Evolutionary conservation across 2,113 vertebrate genomes (phyloP), one percentile per base, ranked within the genome.

Genomic region (Ailurus styani): DNA sequence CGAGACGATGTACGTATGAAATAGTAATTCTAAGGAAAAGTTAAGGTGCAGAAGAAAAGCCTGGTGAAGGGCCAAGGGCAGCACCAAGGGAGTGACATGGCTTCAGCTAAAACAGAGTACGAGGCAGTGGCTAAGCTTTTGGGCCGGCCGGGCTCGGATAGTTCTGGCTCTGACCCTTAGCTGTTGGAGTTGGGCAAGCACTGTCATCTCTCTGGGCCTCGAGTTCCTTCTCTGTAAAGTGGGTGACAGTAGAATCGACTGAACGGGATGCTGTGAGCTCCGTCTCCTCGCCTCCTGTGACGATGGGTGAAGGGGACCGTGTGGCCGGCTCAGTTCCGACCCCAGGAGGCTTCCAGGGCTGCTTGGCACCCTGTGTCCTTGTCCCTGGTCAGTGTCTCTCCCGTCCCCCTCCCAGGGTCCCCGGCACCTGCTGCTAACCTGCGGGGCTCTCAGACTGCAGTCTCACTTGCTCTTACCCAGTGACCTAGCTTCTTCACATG

Each of bases 241-340:
- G 23, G 6, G 34, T 79, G 14, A 42, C n/a, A 27, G 40, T 31
- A 84, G 79, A 92, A 42, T 54, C 62, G n/a, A 29, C 45, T 72
- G 73, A 34, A 11, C 1, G 25, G 52, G 66, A n/a, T 20, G 3
- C 45, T 34, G 42, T 68, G 45, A 52, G 68, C 11, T 2, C 29
- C 2, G 0, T 31, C 40, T 79, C 34, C 20, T 37, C 57, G 45
- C 29, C 4, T 83, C 27, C 34, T 18, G 0, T 1, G 29, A 31
- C 3, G 55, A 66, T 82, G 47, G 52, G 50, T 23, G 50, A 54
- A 7, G 45, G n/a, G n/a, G 73, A 81, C 72, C 3, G 0, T 42
- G 50, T 23, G 34, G 27, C 31, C 47, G 55, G 72, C 64, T 79
- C 25, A 3, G 2, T 52, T 62, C n/a, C 18, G 29, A 45, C 21